Evolutionary conservation across 2,888 invertebrate species (phyloP), one percentile per base, ranked within the genome.

Genomic region (Pseudococcus jackbeardsleyi): DNA sequence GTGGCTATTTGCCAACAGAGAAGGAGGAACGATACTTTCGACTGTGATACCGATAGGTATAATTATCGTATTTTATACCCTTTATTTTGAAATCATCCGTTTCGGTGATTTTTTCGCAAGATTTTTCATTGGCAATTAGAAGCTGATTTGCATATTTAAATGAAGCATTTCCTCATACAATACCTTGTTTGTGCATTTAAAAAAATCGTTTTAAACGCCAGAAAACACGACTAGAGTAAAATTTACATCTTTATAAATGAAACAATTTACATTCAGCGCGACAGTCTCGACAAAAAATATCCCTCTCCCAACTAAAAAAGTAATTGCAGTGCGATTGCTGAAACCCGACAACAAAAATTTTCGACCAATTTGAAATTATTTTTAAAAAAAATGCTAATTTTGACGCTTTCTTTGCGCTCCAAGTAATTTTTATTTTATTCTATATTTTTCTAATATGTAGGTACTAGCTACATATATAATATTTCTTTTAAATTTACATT

Each of bases 81-180:
- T 17, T 5, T 72, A 33, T 17, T 72, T 72, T 72, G 17, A 26
- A 33, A 72, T 72, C 39, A 17, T 26, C 72, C 72, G n/a, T 33
- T 17, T 33, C 15, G 15, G 39, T 33, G 33, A 72, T 72, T 39
- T 72, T 72, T 33, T 15, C 39, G 33, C 26, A 1, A 26, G 72
- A 72, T 72, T 72, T 72, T 72, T 72, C 72, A 72, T 72, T 17
- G 72, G 72, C 33, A 72, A 72, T 72, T 72, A 72, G 72, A 7
- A 72, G 17, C 72, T 72, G 33, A 72, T 72, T 72, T 33, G 33
- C 33, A 72, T 72, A 72, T 72, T 72, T 19, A 19, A 72, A 72
- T 33, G 72, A 72, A 33, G 33, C 2, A 72, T 72, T 72, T 33
- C 64, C 64, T 22, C 22, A 64, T 64, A 64, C 64, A 64, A 64